A percentile compares a stretch with the other conserved stretches of the same genome.
phyloP scores from a whole-genome alignment of 2,113 vertebrate species.

The Clarias batrachus region DNA sequence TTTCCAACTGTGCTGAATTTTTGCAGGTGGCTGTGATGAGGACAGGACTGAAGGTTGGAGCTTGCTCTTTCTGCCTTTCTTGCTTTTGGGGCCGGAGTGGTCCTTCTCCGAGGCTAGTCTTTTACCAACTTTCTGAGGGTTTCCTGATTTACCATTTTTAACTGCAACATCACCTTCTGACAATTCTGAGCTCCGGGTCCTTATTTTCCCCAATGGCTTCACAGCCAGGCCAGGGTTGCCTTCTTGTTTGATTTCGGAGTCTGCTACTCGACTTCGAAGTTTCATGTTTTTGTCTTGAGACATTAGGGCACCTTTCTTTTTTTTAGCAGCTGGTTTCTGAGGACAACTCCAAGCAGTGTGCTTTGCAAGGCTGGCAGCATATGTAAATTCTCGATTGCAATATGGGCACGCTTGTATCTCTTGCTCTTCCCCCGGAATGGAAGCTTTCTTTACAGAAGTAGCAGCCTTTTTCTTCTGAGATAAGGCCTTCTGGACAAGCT shows the following conservation, averaged over 20 bases:
- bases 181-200: slow-evolving; percentile 82
- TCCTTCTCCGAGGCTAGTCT: slow-evolving; percentile 66
- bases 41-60: slow-evolving; percentile 72
- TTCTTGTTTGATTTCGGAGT: slow-evolving; percentile 80
- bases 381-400: slow-evolving; percentile 90
- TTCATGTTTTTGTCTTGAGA: slow-evolving; percentile 69
- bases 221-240: slow-evolving; percentile 57
- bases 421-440: slow-evolving; percentile 62
- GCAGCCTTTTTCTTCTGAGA: slow-evolving; percentile 86
- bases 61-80: slow-evolving; percentile 80
- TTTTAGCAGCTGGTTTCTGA: slow-evolving; percentile 82
- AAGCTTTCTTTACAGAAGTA: slow-evolving; percentile 78
- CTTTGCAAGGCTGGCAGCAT: slow-evolving; percentile 89
- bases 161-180: slow-evolving; percentile 64
- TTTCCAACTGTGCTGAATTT: slow-evolving; percentile 81
- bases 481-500: slow-evolving; percentile 93
- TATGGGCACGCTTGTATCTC: slow-evolving; percentile 87
- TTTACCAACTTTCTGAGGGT: slow-evolving; percentile 69
- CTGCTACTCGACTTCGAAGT: slow-evolving; percentile 78
- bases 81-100: slow-evolving; percentile 70
- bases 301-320: slow-evolving; percentile 73
- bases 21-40: slow-evolving; percentile 62
- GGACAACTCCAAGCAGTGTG: slow-evolving; percentile 90
- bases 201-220: slow-evolving; percentile 82
- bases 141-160: slow-evolving; percentile 71